Evolutionary conservation across 23 tunicate genomes (phyloP), one percentile per base, ranked within the genome.

Genomic region (Ascidia mentula): DNA sequence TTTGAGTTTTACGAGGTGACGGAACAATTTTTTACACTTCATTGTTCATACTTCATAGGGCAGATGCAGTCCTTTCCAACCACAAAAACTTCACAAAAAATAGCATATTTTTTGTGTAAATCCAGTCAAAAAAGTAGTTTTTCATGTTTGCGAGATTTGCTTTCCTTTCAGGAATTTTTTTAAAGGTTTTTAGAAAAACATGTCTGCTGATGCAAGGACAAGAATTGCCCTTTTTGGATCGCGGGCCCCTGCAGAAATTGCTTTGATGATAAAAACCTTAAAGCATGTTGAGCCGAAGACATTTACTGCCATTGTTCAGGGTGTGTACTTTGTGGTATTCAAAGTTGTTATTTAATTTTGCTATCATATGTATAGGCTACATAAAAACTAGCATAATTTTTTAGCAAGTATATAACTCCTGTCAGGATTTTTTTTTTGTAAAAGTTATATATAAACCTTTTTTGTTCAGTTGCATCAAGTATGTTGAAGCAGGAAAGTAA

Each of bases 401-500:
- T 26, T 53, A 3, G 13, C 65, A 5, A 3, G 24, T 3, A 20
- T 1, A 20, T 53, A 5, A 20, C 7, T 3, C 1, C 1, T 53
- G 65, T 53, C 7, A 53, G 22, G 24, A 9, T 9, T 20, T 53
- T 53, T 42, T 12, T 42, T 9, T 15, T 42, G 15, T 42, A 12
- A 42, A 42, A 12, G 15, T 42, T 9, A 42, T 42, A 42, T 42
- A 9, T 42, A 15, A 9, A 12, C 53, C 12, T 42, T 42, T 46
- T 60, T 24, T 34, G 42, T 82, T 72, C 81, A 90, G 96, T 85
- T 80, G 96, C 84, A 33, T 32, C 40, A 35, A n/a, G 20, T 40
- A 88, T 86, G 84, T 71, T 85, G 32, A 45, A 46, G 6, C 61
- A 24, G n/a, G 34, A 28, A 22, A 75, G 80, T 1, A 36, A 76